Evolutionary conservation across 2,888 invertebrate genomes (phyloP).

Genomic region (Hedychridium roseum): DNA sequence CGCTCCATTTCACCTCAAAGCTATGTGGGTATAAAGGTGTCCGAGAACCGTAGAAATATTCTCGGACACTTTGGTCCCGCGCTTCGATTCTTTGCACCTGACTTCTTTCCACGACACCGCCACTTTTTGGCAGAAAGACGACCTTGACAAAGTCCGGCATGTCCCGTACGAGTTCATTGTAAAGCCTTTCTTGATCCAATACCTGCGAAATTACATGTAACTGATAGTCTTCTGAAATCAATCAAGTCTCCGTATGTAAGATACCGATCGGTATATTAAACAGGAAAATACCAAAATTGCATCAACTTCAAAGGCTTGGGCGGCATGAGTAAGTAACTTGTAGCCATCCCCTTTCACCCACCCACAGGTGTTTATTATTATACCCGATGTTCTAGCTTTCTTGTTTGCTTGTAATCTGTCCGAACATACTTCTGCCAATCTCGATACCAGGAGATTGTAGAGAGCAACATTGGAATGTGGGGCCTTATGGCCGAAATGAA

Average conservation of each 20-base stretch:
- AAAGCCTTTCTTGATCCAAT: conserved; percentile 93
- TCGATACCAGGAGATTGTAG: conserved; percentile 83
- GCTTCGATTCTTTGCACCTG: conserved; percentile 75
- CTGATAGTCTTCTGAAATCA: too few species aligned
- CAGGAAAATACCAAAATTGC: conserved; percentile 96
- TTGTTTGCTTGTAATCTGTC: conserved; percentile 87
- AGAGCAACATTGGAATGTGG: conserved; percentile 81
- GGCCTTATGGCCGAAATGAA: conserved; percentile 89
- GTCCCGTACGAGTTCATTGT: conserved; percentile 92
- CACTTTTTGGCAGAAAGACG: conserved; percentile 91
- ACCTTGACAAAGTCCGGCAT: conserved; percentile 94
- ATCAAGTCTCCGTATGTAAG: too few species aligned
- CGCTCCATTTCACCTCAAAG: conserved; percentile 90
- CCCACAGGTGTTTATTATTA: conserved; percentile 96
- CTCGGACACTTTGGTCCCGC: conserved; percentile 82
- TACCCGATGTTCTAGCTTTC: conserved; percentile 87
- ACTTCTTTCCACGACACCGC: conserved; percentile 92
- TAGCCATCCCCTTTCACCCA: conserved; percentile 96
- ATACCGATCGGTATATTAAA: too few species aligned
- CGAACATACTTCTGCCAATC: conserved; percentile 85
- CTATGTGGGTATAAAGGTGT: conserved; percentile 91
- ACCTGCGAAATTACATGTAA: too few species aligned
- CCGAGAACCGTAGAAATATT: conserved; percentile 93
- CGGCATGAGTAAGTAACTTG: conserved; percentile 84
- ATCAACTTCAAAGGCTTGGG: conserved; percentile 94